Evolutionary conservation across 2,113 vertebrate genomes (phyloP).

Genomic region (Epinephelus moara): DNA sequence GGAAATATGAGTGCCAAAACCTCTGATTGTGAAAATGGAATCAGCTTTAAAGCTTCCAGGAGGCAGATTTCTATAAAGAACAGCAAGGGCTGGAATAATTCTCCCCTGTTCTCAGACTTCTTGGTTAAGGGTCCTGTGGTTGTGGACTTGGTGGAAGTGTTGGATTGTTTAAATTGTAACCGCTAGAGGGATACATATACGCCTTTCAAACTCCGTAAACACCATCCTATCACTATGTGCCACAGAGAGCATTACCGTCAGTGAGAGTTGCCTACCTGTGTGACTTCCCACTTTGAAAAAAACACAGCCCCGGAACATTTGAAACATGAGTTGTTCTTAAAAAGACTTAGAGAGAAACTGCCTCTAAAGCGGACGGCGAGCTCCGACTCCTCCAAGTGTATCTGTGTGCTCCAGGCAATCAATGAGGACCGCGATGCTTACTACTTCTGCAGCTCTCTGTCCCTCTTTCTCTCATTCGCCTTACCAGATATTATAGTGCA

Average conservation of each 20-base stretch:
- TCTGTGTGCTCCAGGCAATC: conserved; percentile 78
- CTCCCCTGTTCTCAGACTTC: background rate
- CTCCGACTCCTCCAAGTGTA: conserved; percentile 77
- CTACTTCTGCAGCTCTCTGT: conserved; percentile 74
- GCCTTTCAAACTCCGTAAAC: conserved; percentile 83
- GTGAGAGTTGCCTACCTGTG: conserved; percentile 90
- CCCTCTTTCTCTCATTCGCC: conserved; percentile 70
- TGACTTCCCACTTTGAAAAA: conserved; percentile 85
- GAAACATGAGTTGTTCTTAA: conserved; percentile 85
- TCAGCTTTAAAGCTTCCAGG: background rate
- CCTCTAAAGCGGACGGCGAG: conserved; percentile 77
- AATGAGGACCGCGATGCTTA: conserved; percentile 83
- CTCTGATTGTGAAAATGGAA: background rate
- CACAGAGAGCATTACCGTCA: conserved; percentile 83
- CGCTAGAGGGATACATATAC: conserved; percentile 97
- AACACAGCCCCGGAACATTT: conserved; percentile 74
- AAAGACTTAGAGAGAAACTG: conserved; percentile 83
- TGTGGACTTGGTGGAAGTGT: conserved; percentile 60
- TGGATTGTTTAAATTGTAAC: conserved; percentile 87
- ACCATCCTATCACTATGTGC: conserved; percentile 88
- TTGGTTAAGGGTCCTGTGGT: conserved; percentile 21
- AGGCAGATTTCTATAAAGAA: background rate
- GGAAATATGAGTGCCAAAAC: background rate
- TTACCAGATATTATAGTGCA: conserved; percentile 72
- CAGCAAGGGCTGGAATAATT: background rate